Percentiles rank a stretch among this genome's conserved stretches.
These are phyloP conservation scores for Labeo catla DNA, from an alignment of 2,113 vertebrate species.

Conservation along the genomic window DNA sequence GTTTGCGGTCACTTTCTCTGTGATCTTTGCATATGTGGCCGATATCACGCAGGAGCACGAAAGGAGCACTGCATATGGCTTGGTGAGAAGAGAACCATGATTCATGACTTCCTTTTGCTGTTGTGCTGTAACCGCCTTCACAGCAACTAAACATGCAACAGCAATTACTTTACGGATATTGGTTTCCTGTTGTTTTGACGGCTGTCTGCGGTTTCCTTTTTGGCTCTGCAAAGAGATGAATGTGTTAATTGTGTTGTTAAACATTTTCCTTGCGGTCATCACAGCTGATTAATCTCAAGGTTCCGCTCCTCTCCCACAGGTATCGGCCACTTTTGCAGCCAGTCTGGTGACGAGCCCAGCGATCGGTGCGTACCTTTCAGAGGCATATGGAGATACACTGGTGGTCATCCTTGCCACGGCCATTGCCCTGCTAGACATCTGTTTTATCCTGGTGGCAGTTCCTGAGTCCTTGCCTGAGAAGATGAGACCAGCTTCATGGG, in stretches of 20 bases:
- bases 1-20: slow-evolving; percentile 91
- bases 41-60: slow-evolving; percentile 93
- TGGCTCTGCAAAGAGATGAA: not conserved
- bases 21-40: slow-evolving; percentile 90
- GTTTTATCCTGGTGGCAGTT: slow-evolving; percentile 90
- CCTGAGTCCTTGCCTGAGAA: slow-evolving; percentile 90
- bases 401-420: slow-evolving; percentile 88
- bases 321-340: slow-evolving; percentile 91
- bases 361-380: slow-evolving; percentile 88
- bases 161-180: not conserved
- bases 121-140: not conserved
- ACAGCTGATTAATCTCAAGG: not conserved
- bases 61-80: slow-evolving; percentile 87
- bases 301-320: slow-evolving; percentile 67
- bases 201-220: not conserved
- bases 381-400: slow-evolving; percentile 83
- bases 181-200: slow-evolving; percentile 23
- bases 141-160: not conserved
- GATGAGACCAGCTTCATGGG: slow-evolving; percentile 92
- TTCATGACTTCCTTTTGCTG: not conserved
- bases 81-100: slow-evolving; percentile 75
- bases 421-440: slow-evolving; percentile 88
- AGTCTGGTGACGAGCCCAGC: slow-evolving; percentile 91
- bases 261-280: not conserved
- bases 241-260: not conserved